phyloP scores from a whole-genome alignment of 2,113 vertebrate species.

The Tragelaphus scriptus region DNA sequence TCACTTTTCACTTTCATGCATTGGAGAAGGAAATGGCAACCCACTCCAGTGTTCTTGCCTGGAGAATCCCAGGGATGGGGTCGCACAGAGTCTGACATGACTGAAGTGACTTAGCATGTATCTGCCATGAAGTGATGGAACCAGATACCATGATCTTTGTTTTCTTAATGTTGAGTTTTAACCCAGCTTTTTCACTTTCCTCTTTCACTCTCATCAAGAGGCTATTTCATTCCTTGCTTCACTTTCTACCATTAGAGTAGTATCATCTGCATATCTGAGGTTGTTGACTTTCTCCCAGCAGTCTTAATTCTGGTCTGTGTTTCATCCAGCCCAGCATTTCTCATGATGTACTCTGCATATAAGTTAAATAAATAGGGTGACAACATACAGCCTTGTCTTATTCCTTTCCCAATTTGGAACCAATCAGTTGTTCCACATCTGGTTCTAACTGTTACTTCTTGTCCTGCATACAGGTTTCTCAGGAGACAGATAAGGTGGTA shows the following conservation, averaged over 20 bases:
- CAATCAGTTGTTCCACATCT: neutral
- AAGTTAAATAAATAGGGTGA: neutral
- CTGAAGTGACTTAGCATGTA: neutral
- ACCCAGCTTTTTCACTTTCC: neutral
- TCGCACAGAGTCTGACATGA: too few species aligned
- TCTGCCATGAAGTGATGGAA: neutral
- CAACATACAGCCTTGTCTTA: neutral
- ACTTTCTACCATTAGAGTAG: neutral
- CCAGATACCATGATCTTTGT: neutral
- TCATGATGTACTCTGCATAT: neutral
- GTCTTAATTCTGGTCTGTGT: neutral
- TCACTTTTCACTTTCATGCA: too few species aligned
- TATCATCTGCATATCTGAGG: neutral
- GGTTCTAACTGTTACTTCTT: neutral
- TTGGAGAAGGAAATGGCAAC: too few species aligned
- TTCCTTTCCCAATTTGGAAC: neutral
- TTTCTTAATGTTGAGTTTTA: neutral
- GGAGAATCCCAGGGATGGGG: too few species aligned
- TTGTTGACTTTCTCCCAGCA: neutral
- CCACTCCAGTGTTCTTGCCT: too few species aligned
- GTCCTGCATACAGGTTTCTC: neutral
- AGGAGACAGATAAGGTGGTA: neutral
- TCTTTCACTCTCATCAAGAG: neutral
- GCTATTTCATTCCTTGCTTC: neutral
- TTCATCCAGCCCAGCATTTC: neutral